Conservation (phyloP, 2,888 invertebrate genomes). For the Pachymerium ferrugineum region DNA sequence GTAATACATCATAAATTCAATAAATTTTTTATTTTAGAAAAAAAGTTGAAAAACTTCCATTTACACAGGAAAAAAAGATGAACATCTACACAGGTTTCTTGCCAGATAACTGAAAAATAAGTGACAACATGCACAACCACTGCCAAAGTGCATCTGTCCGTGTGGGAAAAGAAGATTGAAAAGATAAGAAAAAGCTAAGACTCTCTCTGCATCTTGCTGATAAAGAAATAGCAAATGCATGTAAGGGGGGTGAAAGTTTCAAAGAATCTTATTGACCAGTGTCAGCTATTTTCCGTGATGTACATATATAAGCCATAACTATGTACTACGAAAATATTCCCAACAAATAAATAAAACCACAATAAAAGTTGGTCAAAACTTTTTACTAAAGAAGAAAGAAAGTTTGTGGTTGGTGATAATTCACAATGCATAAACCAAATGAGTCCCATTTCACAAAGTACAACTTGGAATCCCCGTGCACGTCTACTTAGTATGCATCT, state of each 20-base stretch:
- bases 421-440: conserved; percentile 20
- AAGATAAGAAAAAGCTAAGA: conserved; percentile 1
- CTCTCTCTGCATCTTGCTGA: conserved; percentile 17
- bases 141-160: conserved; percentile 18
- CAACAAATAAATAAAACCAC: background rate
- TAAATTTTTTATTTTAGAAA: no score
- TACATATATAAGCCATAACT: background rate
- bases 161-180: conserved; percentile 20
- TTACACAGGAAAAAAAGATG: background rate
- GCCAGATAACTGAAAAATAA: conserved; percentile 3
- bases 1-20: no score
- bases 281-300: background rate
- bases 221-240: conserved; percentile 23
- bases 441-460: conserved; percentile 15
- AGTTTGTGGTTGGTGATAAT: background rate
- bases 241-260: background rate
- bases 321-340: background rate
- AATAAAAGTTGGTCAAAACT: background rate
- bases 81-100: background rate
- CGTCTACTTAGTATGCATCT: conserved; percentile 24
- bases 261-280: background rate
- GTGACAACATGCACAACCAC: conserved; percentile 6
- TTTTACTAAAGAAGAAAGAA: background rate
- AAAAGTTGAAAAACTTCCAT: conserved; percentile 6
- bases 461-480: background rate